Evolutionary conservation across 2,888 invertebrate species (phyloP).

Genomic region (Meta bourneti): DNA sequence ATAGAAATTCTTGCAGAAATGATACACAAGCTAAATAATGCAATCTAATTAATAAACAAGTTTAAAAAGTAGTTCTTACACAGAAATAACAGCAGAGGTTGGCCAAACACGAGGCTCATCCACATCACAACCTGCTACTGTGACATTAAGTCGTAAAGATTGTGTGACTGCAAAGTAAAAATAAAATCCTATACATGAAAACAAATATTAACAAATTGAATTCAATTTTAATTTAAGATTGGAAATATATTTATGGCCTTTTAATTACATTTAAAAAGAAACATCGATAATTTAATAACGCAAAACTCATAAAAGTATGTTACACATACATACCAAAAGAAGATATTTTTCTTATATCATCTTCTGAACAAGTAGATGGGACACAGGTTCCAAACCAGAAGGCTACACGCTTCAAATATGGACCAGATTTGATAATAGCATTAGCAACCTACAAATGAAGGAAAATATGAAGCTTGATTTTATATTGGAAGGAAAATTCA

Average conservation of each 20-base stretch:
- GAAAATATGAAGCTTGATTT: not conserved
- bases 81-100: slow-evolving; percentile 34
- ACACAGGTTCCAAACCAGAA: slow-evolving; percentile 80
- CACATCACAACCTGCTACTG: slow-evolving; percentile 50
- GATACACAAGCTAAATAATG: not conserved
- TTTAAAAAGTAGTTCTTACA: slow-evolving; percentile 30
- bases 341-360: slow-evolving; percentile 79
- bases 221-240: not conserved
- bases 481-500: not conserved
- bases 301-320: not conserved
- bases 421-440: slow-evolving; percentile 24
- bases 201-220: not conserved
- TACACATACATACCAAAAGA: slow-evolving; percentile 43
- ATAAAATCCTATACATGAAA: not conserved
- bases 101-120: slow-evolving; percentile 56
- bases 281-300: not conserved
- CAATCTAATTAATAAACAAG: too few species aligned
- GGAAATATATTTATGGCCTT: not conserved
- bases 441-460: slow-evolving; percentile 26
- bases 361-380: slow-evolving; percentile 80
- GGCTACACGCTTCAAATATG: slow-evolving; percentile 44
- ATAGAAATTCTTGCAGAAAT: not conserved
- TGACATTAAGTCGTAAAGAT: slow-evolving; percentile 51
- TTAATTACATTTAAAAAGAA: not conserved
- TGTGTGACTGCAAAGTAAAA: slow-evolving; percentile 45